A percentile compares a stretch with the other conserved stretches of the same genome.
phyloP scores from a whole-genome alignment of 2,113 vertebrate genomes.

The Myotis davidii region DNA sequence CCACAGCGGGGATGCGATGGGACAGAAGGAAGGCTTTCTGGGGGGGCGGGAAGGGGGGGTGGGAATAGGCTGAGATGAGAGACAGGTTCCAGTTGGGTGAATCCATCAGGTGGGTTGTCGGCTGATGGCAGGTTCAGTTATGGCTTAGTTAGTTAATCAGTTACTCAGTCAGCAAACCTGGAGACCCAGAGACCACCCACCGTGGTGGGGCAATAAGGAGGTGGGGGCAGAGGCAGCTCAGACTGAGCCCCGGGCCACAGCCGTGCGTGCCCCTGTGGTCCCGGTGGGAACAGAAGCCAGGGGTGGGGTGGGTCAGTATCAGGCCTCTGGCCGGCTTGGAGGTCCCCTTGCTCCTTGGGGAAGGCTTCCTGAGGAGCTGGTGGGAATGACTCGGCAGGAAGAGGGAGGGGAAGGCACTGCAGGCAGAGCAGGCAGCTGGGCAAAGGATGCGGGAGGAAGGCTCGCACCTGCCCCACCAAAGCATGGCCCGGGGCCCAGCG shows the following conservation, averaged over 20 bases:
- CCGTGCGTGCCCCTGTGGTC: accelerated
- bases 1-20: background rate
- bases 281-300: background rate
- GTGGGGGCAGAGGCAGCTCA: background rate
- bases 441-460: background rate
- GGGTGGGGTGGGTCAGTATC: background rate
- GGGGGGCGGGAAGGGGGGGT: too few relatives aligned
- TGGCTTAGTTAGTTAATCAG: background rate
- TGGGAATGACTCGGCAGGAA: background rate
- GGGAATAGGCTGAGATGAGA: background rate
- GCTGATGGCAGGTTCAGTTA: background rate
- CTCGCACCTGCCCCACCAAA: background rate
- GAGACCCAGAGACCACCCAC: background rate
- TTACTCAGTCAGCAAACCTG: background rate
- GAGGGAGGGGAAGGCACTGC: background rate
- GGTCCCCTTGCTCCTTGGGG: background rate
- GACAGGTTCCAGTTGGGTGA: background rate
- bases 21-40: background rate
- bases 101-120: background rate
- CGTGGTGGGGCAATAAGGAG: background rate
- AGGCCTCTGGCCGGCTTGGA: background rate
- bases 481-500: background rate
- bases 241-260: background rate
- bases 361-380: background rate
- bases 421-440: background rate